Evolutionary conservation across 2,113 vertebrate genomes (phyloP), one percentile per base, ranked within the genome.

Genomic region (Anolis sagrei): DNA sequence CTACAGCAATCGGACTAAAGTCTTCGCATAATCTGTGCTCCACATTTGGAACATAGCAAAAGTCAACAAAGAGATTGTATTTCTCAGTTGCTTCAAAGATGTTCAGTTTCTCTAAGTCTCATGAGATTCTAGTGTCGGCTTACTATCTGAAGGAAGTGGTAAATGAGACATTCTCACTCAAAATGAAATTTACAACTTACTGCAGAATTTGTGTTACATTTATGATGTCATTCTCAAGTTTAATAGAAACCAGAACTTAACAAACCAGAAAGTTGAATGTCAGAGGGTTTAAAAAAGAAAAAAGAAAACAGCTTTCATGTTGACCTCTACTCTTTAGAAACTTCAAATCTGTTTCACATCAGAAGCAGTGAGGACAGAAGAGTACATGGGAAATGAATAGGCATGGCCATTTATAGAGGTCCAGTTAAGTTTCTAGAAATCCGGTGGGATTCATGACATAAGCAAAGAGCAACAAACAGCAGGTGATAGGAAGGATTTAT

Each of bases 381-480:
- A 94, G 87, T 94, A 95, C 93, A 93, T 95, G 95, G 94, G 93
- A 95, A 96, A 94, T 88, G 83, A 93, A 88, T 76, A 89, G 83
- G 79, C 87, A 88, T 88, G 83, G 74, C 79, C 89, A 83, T 88
- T 93, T 89, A 93, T 79, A 90, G 85, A 91, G 5, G 64, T 88
- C 86, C 0, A 39, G 83, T 88, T 89, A 93, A 84, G 88, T 94
- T 94, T 96, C 93, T 90, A 93, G 87, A 90, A 88, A 89, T 95
- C 93, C 89, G 77, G 51, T 85, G 92, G 90, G 92, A 97, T 87
- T 97, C 96, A 95, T 96, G 96, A 96, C 96, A 95, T 97, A 97
- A 97, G 95, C 92, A 95, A 97, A 97, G 92, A 96, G 95, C 96
- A 97, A 97, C 95, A 96, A 97, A 96, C 96, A 98, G 95, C 96